Evolutionary conservation across 2,797 vertebrate genomes (phyloP), one percentile per base, ranked within the genome.

Genomic region (Epinephelus malabaricus): DNA sequence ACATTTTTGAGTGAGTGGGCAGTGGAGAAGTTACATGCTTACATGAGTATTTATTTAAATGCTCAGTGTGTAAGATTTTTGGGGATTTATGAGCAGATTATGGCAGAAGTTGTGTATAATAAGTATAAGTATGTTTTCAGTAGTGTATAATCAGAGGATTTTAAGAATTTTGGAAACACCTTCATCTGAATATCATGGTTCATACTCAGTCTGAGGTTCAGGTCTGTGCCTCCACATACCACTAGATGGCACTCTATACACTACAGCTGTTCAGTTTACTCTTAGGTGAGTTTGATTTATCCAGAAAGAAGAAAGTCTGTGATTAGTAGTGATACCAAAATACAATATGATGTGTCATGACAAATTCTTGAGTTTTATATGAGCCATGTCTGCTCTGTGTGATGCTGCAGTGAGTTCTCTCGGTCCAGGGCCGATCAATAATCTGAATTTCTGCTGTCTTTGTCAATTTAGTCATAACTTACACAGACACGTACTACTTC

Each of bases 191-290:
- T 6, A 34, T 34, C 34, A 34, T 34, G 34, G 34, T 34, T 34
- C 34, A 34, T 7, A 34, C 34, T 34, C 6, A 34, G 34, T 34
- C 34, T 34, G 34, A 34, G 1, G 1, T 34, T 34, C 8, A 34
- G 34, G 34, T 34, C 34, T 34, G 34, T 34, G 34, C 34, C 0
- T 34, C 34, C 34, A 34, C 13, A 10, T 0, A 30, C 64, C 83
- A 86, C 76, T 25, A 82, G 72, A 56, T 81, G 85, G 71, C 27
- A 56, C 43, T 58, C n/a, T 63, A 55, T 12, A 60, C 73, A 17
- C 17, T 49, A 1, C 19, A 13, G 43, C 50, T 27, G 25, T 3
- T 56, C 14, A 23, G 12, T n/a, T 79, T 10, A 49, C 49, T 34
- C 13, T 6, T 51, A 21, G 21, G 21, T 21, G 21, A 18, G 23